Evolutionary conservation across 2,113 vertebrate genomes (phyloP), one percentile per base, ranked within the genome.

Genomic region (Lasiurus cinereus): DNA sequence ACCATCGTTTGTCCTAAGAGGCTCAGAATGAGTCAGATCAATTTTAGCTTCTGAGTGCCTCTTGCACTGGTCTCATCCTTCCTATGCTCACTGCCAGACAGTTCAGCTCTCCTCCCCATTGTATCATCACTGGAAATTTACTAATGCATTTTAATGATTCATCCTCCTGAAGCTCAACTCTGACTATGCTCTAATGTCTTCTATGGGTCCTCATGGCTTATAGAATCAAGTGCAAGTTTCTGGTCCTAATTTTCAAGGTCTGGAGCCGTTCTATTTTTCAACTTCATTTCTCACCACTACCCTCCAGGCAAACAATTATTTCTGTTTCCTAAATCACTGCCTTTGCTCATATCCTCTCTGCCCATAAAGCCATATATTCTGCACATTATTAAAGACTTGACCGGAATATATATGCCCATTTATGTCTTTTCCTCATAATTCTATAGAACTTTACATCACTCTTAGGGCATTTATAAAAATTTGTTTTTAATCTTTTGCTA

Each of bases 21-120:
- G 43, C 16, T 78, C 54, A 83, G 64, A 66, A 89, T 90, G 94
- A 79, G 70, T 76, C 52, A n/a, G 33, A 89, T 83, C 69, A 91
- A 14, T 93, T 83, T 82, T 73, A 66, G 67, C 80, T 83, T 52
- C 74, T n/a, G 73, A 82, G 54, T 33, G 66, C 14, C 83, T 62
- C 73, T 77, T 82, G n/a, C 7, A 70, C 76, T 74, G n/a, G 33
- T 50, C 56, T 59, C 21, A 9, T 83, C 56, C 67, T 86, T 88
- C 66, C 29, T 84, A 70, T 66, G n/a, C 56, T 86, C 18, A 36
- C 48, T 56, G 62, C 31, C 74, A 95, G 83, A 77, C 59, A 10
- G 22, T 67, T 92, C 50, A 87, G 50, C 33, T 66, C 33, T 80
- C 52, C 29, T 15, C 48, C 36, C 24, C 73, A n/a, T 19, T 27